Base-by-base conservation (phyloP, 2,797 vertebrate genomes). In the Euphonia xanthogaster region DNA sequence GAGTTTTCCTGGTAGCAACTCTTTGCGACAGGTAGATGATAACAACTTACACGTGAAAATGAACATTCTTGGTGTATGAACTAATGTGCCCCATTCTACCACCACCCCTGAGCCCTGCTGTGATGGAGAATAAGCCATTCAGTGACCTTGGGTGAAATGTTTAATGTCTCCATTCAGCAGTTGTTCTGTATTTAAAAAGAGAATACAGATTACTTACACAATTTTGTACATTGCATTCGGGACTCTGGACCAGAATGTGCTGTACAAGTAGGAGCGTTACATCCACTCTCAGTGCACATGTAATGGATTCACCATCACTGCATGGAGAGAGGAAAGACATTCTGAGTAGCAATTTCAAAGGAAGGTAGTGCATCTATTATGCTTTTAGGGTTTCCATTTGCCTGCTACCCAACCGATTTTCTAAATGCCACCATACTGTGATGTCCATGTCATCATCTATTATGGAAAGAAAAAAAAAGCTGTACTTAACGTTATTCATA, bases 371-470 rank as follows among this genome's bases (percentile, higher is more conserved):
- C 24, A 37, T 88, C 83, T 92, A 37, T 70, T 63, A 63, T 18
- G 33, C 66, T 86, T 86, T 88, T 81, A 81, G 8, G 53, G 23
- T 66, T 93, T 91, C 66, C 45, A 66, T 91, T 80, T 94, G 11
- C 28, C 21, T 74, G 21, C 57, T 77, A 58, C 40, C 31, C 74
- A 63, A 27, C 28, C 1, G 16, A 28, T 90, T 95, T 83, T 66
- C 53, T 40, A 71, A 86, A 62, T 9, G 3, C 47, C 31, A 45
- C 9, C 54, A 8, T 48, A 48, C 25, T 44, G 37, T 60, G 53
- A 71, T 57, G 53, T 63, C 57, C 31, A 28, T 53, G 31, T 55
- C 53, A 63, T 48, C 31, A 63, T 5, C 51, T 48, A 51, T 58
- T 47, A 58, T 5, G 15, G 45, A 16, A 25, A 6, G 9, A 6